A percentile compares a stretch with the other conserved stretches of the same genome.
Conservation (phyloP, 2,113 vertebrate species). For the Serilophus lunatus region DNA sequence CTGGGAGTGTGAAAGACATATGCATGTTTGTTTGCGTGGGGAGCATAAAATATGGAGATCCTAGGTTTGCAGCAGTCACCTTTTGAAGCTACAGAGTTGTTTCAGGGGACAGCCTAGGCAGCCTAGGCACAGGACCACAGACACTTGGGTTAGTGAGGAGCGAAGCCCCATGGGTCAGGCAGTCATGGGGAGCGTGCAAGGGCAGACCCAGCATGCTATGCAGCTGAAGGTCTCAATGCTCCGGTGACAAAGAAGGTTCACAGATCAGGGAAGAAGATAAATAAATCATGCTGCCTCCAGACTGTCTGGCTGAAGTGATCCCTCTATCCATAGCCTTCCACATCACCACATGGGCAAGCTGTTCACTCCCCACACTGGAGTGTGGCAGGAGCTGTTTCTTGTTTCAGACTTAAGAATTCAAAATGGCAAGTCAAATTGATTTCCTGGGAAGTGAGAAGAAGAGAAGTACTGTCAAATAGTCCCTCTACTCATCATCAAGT, state of each 20-base stretch:
- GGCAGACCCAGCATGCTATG: background rate
- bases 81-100: background rate
- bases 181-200: background rate
- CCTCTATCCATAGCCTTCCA: rapidly evolving
- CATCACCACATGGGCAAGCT: background rate
- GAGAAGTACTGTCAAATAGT: background rate
- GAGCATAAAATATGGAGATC: slow-evolving; percentile 28
- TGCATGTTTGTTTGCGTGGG: slow-evolving; percentile 8
- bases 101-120: background rate
- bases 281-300: background rate
- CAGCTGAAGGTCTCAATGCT: background rate
- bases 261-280: background rate
- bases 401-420: background rate
- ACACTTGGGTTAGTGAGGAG: background rate
- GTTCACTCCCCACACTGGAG: background rate
- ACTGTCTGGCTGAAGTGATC: background rate
- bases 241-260: background rate
- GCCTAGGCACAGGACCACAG: background rate
- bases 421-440: background rate
- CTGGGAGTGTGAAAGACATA: background rate
- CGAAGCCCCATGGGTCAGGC: background rate
- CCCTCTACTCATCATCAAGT: background rate
- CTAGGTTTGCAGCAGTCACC: background rate
- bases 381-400: background rate
- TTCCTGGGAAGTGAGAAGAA: background rate